Conservation (phyloP, 1,140 invertebrate genomes). For the Teleogryllus occipitalis region DNA sequence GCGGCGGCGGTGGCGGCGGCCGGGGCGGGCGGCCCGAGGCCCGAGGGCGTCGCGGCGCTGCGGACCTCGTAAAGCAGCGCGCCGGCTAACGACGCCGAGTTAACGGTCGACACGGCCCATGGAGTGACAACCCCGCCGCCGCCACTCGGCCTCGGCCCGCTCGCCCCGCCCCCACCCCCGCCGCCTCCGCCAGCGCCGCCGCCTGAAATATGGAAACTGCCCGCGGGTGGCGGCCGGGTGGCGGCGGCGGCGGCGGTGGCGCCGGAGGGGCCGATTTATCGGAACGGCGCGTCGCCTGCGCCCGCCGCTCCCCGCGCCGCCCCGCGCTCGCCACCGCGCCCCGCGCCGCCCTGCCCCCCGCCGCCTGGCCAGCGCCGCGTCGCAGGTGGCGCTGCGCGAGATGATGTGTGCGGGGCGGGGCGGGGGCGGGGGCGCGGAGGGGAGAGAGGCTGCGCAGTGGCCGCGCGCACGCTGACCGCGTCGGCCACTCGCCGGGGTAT, state of each 20-base stretch:
- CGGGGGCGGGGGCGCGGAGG: no score
- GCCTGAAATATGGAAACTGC: constrained; percentile 3
- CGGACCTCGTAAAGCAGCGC: neutral
- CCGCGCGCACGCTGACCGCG: neutral
- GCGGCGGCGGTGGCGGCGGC: no score
- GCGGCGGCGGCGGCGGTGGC: neutral
- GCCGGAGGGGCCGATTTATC: neutral
- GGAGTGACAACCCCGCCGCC: neutral
- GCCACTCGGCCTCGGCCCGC: neutral
- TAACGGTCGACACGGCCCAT: constrained; percentile 2
- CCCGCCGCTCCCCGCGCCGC: no score
- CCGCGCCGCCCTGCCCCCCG: neutral
- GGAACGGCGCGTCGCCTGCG: neutral
- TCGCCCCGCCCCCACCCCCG: neutral
- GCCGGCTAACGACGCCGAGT: neutral
- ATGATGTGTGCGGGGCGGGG: neutral
- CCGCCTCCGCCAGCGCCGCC: neutral
- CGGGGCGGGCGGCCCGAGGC: neutral
- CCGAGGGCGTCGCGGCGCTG: neutral
- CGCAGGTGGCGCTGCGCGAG: neutral
- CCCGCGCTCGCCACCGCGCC: no score
- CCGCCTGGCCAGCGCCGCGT: neutral
- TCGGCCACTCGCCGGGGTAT: neutral
- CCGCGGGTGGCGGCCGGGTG: no score
- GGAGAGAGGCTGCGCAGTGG: neutral